Conservation (phyloP, 2,113 vertebrate genomes). For the Meles meles region DNA sequence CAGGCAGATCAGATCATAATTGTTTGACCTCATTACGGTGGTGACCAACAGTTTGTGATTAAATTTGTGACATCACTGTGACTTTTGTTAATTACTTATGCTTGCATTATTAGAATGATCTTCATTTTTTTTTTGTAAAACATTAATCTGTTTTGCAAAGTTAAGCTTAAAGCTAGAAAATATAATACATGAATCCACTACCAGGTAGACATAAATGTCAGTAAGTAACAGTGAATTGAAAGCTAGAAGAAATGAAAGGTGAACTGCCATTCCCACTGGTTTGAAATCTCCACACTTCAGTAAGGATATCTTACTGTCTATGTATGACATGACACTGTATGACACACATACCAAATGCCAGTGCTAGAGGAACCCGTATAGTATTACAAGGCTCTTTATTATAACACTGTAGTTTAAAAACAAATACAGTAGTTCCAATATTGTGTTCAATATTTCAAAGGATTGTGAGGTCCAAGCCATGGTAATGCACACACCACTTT, state of each 20-base stretch:
- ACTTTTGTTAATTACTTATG: neutral
- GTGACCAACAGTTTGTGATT: conserved; percentile 18
- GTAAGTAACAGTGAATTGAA: neutral
- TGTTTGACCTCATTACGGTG: neutral
- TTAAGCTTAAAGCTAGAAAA: neutral
- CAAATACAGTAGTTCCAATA: neutral
- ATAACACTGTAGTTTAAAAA: neutral
- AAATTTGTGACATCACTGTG: neutral
- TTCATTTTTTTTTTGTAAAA: neutral
- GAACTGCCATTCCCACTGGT: fast-evolving
- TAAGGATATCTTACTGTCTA: too few relatives aligned
- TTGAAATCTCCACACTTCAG: neutral
- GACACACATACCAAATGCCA: neutral
- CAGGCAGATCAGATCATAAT: neutral
- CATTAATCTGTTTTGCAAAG: neutral
- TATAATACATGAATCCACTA: neutral
- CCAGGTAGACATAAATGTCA: neutral
- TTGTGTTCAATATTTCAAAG: neutral
- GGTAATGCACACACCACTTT: neutral
- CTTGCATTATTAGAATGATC: neutral
- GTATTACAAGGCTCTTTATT: neutral
- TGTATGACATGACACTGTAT: neutral
- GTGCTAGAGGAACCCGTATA: neutral
- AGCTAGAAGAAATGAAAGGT: neutral
- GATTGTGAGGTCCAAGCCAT: neutral